Conservation (phyloP, 2,888 invertebrate genomes). For the Campoplex capitator region DNA sequence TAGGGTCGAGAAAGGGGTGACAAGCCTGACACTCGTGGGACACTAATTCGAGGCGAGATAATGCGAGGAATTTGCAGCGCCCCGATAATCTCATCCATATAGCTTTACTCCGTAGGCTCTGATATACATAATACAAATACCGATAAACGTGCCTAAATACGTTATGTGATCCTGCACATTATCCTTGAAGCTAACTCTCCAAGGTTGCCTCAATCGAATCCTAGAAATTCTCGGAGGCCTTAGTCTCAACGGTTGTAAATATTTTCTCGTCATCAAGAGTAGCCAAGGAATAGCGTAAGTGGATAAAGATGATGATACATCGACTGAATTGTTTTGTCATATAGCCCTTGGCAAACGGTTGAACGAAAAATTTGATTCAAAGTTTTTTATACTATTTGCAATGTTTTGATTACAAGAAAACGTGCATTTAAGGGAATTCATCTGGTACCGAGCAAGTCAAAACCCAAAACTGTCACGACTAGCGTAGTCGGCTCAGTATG, state of each 20-base stretch:
- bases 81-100: slow-evolving; percentile 34
- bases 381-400: not conserved
- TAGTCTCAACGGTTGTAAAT: not conserved
- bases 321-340: not conserved
- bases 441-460: no score
- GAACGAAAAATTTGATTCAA: not conserved
- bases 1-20: slow-evolving; percentile 50
- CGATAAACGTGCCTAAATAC: not conserved
- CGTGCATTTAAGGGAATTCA: no score
- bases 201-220: slow-evolving; percentile 44
- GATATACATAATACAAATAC: slow-evolving; percentile 5
- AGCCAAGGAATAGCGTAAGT: not conserved
- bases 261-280: not conserved
- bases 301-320: not conserved
- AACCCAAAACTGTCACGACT: no score
- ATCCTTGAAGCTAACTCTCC: slow-evolving; percentile 32
- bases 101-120: not conserved
- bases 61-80: slow-evolving; percentile 40
- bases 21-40: slow-evolving; percentile 52
- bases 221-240: slow-evolving; percentile 12
- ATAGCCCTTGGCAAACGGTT: not conserved
- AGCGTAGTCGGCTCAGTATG: no score
- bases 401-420: not conserved
- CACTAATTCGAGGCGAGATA: slow-evolving; percentile 45
- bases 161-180: slow-evolving; percentile 29